Evolutionary conservation across 2,888 invertebrate genomes (phyloP).

Genomic region (Melolontha melolontha): DNA sequence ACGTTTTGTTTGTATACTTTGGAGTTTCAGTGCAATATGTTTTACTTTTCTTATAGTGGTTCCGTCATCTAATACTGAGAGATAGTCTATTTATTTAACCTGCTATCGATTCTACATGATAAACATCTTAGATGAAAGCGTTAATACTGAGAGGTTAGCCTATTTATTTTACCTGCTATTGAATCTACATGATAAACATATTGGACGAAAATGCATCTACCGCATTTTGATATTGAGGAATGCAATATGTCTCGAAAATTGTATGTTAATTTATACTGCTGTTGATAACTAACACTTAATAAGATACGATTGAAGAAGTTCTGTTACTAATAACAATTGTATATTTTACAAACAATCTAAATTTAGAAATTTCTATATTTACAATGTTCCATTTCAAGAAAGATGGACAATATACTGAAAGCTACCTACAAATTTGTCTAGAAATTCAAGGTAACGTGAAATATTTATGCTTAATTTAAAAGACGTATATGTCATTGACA

Average conservation of each 20-base stretch:
- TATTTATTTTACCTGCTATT: conserved; percentile 24
- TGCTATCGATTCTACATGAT: conserved; percentile 22
- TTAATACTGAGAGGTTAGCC: conserved; percentile 15
- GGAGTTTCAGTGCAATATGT: conserved; percentile 18
- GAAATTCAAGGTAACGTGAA: too few relatives aligned
- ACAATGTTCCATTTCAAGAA: too few relatives aligned
- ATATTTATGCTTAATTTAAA: too few relatives aligned
- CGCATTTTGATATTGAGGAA: conserved; percentile 19
- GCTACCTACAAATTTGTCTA: too few relatives aligned
- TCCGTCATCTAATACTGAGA: conserved; percentile 33
- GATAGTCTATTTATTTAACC: conserved; percentile 16
- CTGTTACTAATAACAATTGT: conserved; percentile 19
- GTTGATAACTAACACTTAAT: conserved; percentile 30
- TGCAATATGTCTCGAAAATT: conserved; percentile 3
- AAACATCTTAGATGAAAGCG: conserved; percentile 6
- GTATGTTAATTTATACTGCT: conserved; percentile 10
- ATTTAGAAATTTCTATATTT: neutral
- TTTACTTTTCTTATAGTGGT: conserved; percentile 27
- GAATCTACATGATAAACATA: conserved; percentile 11
- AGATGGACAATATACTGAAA: too few relatives aligned
- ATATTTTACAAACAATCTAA: neutral
- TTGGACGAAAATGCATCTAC: conserved; percentile 10
- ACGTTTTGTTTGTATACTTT: conserved; percentile 33
- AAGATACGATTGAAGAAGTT: conserved; percentile 20
- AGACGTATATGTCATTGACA: too few relatives aligned